Percentiles rank a stretch among this genome's conserved stretches.
phyloP scores from a whole-genome alignment of 2,888 invertebrate species.

The Carpatolechia fugitivella region DNA sequence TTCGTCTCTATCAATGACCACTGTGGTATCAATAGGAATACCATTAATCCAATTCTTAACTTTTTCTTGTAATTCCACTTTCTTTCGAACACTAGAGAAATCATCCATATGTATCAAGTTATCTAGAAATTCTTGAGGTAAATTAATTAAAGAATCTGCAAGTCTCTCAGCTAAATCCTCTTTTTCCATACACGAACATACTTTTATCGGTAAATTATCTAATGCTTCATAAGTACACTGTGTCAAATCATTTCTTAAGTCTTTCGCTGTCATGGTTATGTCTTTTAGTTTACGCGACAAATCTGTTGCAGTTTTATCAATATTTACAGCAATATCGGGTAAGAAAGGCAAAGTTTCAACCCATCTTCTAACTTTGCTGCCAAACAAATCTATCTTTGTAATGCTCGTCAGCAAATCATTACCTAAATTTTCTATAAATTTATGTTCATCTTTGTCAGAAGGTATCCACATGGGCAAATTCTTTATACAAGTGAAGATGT shows the following conservation, averaged over 20 bases:
- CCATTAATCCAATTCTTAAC: not conserved
- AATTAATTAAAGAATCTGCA: not conserved
- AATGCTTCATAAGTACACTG: not conserved
- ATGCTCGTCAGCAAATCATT: not conserved
- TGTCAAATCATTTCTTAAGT: not conserved
- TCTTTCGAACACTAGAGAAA: not conserved
- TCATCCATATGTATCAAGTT: not conserved
- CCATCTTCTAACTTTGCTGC: not conserved
- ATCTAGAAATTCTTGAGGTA: not conserved
- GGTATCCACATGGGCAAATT: conserved; percentile 3
- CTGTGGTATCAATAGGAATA: not conserved
- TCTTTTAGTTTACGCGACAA: not conserved
- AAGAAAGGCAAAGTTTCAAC: not conserved
- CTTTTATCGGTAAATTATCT: not conserved
- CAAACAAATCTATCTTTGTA: not conserved
- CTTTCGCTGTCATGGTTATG: not conserved
- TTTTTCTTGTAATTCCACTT: not conserved
- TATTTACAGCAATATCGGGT: not conserved
- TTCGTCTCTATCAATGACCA: not conserved
- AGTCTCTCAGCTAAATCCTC: not conserved
- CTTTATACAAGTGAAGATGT: not conserved
- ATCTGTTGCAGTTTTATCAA: not conserved
- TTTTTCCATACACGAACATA: not conserved
- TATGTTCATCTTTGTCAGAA: not conserved
- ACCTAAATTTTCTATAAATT: not conserved